A percentile compares a stretch with the other conserved stretches of the same genome.
These are phyloP conservation scores for Aspidiotus rigidus DNA, from an alignment of 2,888 invertebrate species.

Conservation along the genomic window DNA sequence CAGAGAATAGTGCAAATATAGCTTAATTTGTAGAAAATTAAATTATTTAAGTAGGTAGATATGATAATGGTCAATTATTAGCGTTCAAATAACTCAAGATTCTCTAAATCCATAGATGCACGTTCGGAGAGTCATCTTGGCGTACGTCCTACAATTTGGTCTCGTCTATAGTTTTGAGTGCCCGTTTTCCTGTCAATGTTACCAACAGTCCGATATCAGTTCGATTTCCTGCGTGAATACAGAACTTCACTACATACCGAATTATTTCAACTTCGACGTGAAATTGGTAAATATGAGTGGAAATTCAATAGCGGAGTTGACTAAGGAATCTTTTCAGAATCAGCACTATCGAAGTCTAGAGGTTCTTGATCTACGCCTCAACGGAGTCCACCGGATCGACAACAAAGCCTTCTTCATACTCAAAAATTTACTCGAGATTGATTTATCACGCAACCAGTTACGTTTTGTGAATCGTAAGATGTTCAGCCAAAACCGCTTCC, in stretches of 20 bases:
- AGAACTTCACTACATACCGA: neutral
- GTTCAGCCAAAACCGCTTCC: slow-evolving; percentile 16
- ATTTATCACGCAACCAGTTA: slow-evolving; percentile 11
- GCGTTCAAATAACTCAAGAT: no score
- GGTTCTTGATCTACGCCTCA: slow-evolving; percentile 14
- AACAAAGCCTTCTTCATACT: neutral
- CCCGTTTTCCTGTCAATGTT: slow-evolving; percentile 12
- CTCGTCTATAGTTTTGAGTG: neutral
- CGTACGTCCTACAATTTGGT: neutral
- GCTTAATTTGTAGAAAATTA: no score
- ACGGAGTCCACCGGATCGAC: neutral
- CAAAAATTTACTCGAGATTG: slow-evolving; percentile 18
- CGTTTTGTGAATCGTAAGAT: neutral
- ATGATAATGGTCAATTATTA: no score
- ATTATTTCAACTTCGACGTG: slow-evolving; percentile 15
- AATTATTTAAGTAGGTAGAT: no score
- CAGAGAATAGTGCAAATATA: no score
- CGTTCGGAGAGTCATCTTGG: neutral
- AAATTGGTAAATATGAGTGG: slow-evolving; percentile 18
- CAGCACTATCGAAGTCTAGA: neutral
- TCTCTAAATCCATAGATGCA: neutral
- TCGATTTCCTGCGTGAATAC: slow-evolving; percentile 15
- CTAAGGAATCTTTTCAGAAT: neutral
- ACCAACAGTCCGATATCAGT: slow-evolving; percentile 12
- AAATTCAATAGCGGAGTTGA: neutral